A percentile compares a stretch with the other conserved stretches of the same genome.
phyloP scores from a whole-genome alignment of 2,113 vertebrate genomes.

The Porphyrio hochstetteri region DNA sequence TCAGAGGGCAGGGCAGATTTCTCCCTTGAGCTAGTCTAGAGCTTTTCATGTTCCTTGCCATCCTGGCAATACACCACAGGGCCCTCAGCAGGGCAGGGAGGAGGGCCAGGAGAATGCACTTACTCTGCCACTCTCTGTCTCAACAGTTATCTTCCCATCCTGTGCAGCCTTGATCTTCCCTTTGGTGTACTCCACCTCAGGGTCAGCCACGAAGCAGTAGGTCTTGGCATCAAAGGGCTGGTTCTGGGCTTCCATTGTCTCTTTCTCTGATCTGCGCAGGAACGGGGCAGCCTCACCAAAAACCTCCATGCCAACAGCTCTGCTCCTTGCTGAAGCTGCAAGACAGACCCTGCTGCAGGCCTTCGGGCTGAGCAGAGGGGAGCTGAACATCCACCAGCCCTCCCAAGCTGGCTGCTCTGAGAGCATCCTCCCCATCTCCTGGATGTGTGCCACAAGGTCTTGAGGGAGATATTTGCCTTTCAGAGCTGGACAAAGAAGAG shows the following conservation, averaged over 20 bases:
- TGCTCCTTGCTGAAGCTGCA: slow-evolving; percentile 75
- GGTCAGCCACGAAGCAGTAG: slow-evolving; percentile 81
- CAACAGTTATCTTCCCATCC: slow-evolving; percentile 77
- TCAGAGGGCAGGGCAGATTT: neutral
- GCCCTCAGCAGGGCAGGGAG: neutral
- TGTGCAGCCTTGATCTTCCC: slow-evolving; percentile 79
- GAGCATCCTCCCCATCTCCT: neutral
- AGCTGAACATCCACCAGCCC: neutral
- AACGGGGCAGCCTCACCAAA: slow-evolving; percentile 78
- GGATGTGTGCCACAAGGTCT: accelerated
- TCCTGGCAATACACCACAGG: neutral
- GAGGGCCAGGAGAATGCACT: neutral
- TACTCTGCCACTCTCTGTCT: slow-evolving; percentile 80
- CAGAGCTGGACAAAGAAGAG: neutral
- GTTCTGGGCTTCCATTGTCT: slow-evolving; percentile 83
- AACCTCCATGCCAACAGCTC: slow-evolving; percentile 77
- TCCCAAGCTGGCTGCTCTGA: neutral
- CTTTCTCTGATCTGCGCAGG: slow-evolving; percentile 82
- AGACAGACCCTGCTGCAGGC: neutral
- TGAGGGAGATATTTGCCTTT: neutral
- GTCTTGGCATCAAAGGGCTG: slow-evolving; percentile 84
- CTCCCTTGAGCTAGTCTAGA: neutral
- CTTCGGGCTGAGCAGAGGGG: neutral
- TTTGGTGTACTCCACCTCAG: slow-evolving; percentile 80
- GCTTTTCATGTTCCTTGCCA: neutral